A percentile compares a stretch with the other conserved stretches of the same genome.
Evolutionary conservation across 2,797 vertebrate genomes (phyloP).

Genomic region (Sebastes miniatus): DNA sequence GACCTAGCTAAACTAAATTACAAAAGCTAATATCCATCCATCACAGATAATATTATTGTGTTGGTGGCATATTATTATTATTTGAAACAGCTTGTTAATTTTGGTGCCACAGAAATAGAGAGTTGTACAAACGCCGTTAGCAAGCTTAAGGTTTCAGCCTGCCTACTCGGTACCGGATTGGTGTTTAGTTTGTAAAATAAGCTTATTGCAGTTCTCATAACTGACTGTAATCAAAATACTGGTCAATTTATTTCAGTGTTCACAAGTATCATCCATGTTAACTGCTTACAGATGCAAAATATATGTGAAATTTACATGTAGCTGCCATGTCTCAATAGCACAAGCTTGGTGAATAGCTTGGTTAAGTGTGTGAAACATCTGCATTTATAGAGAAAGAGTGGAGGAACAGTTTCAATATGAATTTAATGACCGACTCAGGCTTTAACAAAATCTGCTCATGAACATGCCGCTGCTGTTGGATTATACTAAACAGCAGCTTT

Average conservation of each 20-base stretch:
- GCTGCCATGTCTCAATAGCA: constrained; percentile 14
- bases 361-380: neutral
- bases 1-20: neutral
- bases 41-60: neutral
- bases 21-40: neutral
- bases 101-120: neutral
- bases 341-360: neutral
- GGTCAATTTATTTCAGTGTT: neutral
- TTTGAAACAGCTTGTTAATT: neutral
- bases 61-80: neutral
- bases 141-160: neutral
- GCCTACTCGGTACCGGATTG: neutral
- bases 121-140: neutral
- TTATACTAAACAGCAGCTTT: neutral
- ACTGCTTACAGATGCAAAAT: constrained; percentile 12
- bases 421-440: neutral
- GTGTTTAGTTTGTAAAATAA: constrained; percentile 28
- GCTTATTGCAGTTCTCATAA: neutral
- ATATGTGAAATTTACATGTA: constrained; percentile 1
- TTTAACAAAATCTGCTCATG: neutral
- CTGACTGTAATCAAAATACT: neutral
- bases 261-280: neutral
- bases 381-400: neutral
- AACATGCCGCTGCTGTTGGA: neutral
- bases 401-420: neutral